Percentiles rank a stretch among this genome's conserved stretches.
Evolutionary conservation across 2,888 invertebrate genomes (phyloP).

Genomic region (Mellilla xanthometata): DNA sequence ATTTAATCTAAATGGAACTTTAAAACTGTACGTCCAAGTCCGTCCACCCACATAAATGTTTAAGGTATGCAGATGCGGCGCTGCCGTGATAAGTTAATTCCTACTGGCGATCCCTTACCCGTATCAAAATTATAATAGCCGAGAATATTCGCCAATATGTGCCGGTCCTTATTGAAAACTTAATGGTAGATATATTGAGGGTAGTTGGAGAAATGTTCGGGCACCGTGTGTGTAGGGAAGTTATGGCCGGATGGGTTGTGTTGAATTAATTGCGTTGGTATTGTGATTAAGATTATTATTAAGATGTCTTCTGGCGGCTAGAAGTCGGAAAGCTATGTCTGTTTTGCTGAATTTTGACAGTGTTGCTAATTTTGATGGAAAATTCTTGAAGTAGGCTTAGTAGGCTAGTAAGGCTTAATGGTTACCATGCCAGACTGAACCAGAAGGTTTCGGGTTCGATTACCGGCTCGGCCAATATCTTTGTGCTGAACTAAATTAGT

Average conservation of each 20-base stretch:
- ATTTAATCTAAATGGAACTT: too few relatives aligned
- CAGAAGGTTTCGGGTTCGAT: too few relatives aligned
- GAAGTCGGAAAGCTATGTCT: too few relatives aligned
- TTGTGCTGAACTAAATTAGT: too few relatives aligned
- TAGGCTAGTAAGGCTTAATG: too few relatives aligned
- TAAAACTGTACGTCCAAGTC: constrained; percentile 38
- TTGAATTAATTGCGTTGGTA: constrained; percentile 1
- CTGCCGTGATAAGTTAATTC: constrained; percentile 80
- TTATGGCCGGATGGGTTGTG: constrained; percentile 1
- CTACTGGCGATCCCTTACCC: constrained; percentile 76
- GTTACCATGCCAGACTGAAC: too few relatives aligned
- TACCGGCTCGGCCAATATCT: too few relatives aligned
- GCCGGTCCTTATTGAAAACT: constrained; percentile 47
- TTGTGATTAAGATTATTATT: not conserved
- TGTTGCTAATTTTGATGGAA: too few relatives aligned
- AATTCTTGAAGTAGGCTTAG: too few relatives aligned
- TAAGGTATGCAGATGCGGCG: constrained; percentile 79
- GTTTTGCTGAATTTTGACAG: too few relatives aligned
- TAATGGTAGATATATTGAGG: constrained; percentile 35
- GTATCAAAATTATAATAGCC: constrained; percentile 76
- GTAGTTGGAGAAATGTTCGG: constrained; percentile 18
- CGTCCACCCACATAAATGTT: constrained; percentile 66
- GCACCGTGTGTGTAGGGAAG: constrained; percentile 15
- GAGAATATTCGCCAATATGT: constrained; percentile 65
- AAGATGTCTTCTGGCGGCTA: too few relatives aligned